Evolutionary conservation across 2,888 invertebrate genomes (phyloP), one percentile per base, ranked within the genome.

Genomic region (Neoascia interrupta): DNA sequence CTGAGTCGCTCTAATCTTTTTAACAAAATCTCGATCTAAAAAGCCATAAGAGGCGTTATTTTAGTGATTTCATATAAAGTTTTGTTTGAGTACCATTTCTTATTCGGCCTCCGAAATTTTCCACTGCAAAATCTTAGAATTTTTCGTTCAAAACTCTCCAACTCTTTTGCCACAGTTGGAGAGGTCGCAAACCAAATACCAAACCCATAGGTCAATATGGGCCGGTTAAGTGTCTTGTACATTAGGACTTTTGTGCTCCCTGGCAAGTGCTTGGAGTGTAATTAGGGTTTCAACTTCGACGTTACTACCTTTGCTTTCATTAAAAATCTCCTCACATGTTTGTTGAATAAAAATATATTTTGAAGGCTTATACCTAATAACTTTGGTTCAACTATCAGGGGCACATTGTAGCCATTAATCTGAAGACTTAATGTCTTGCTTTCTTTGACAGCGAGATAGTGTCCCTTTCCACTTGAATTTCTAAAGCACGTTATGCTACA

Each of bases 151-250:
- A 28, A 47, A 15, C n/a, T 47, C 13, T 47, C 28, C 15, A 47
- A 10, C 15, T 51, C 51, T 10, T 34, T 51, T 8, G 51, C 34
- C 5, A 51, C 51, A 34, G 34, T 28, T 34, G 51, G 51, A 21
- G 53, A 53, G 18, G 37, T 53, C n/a, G 53, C 8, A 51, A 21
- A 19, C 19, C 21, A 34, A n/a, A 51, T 34, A 19, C 36, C 37
- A 23, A 15, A 37, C 5, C 36, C 31, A 49, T 49, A 31, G 21
- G 51, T 36, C 21, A 51, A 28, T 8, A 10, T 3, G 36, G 15
- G 1, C n/a, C n/a, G n/a, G n/a, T n/a, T n/a, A n/a, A n/a, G n/a
- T n/a, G 36, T 36, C 16, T 15, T 36, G 11, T 36, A 15, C 13
- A 36, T 36, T 6, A 31, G 31, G n/a, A 31, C 3, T 37, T 37